Percentiles rank a stretch among this genome's conserved stretches.
phyloP scores from a whole-genome alignment of 2,888 invertebrate genomes.

The Caenorhabditis becei region DNA sequence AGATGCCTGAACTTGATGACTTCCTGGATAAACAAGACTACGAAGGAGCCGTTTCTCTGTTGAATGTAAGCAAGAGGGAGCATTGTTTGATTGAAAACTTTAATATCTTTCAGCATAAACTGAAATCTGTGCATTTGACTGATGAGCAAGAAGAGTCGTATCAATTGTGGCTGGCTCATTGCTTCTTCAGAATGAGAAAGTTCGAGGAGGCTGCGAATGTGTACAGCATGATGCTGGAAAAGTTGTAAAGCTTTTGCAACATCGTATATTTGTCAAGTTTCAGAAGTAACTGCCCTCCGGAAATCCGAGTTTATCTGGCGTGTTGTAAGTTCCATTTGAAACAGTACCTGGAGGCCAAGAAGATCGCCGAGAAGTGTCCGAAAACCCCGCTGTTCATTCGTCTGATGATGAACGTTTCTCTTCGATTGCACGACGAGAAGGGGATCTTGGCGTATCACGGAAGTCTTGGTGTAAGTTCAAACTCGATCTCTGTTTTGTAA shows the following conservation, averaged over 20 bases:
- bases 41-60: slow-evolving; percentile 92
- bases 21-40: slow-evolving; percentile 93
- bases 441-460: slow-evolving; percentile 90
- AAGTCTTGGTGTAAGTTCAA: slow-evolving; percentile 86
- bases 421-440: slow-evolving; percentile 93
- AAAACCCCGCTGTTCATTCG: slow-evolving; percentile 88
- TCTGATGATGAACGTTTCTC: slow-evolving; percentile 92
- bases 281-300: slow-evolving; percentile 76
- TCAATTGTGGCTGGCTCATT: slow-evolving; percentile 94
- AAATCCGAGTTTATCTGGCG: slow-evolving; percentile 89
- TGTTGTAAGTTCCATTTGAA: slow-evolving; percentile 97
- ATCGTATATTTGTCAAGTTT: too few relatives aligned
- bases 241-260: slow-evolving; percentile 80
- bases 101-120: slow-evolving; percentile 62
- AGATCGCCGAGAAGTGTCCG: slow-evolving; percentile 84
- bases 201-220: slow-evolving; percentile 89
- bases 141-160: slow-evolving; percentile 28
- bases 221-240: slow-evolving; percentile 83
- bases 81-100: slow-evolving; percentile 38
- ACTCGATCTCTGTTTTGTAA: too few relatives aligned
- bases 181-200: slow-evolving; percentile 95
- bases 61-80: slow-evolving; percentile 87
- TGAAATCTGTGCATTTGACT: slow-evolving; percentile 44
- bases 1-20: slow-evolving; percentile 89
- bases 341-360: slow-evolving; percentile 87